phyloP scores from a whole-genome alignment of 2,888 invertebrate genomes.

The Criorhina ranunculi region DNA sequence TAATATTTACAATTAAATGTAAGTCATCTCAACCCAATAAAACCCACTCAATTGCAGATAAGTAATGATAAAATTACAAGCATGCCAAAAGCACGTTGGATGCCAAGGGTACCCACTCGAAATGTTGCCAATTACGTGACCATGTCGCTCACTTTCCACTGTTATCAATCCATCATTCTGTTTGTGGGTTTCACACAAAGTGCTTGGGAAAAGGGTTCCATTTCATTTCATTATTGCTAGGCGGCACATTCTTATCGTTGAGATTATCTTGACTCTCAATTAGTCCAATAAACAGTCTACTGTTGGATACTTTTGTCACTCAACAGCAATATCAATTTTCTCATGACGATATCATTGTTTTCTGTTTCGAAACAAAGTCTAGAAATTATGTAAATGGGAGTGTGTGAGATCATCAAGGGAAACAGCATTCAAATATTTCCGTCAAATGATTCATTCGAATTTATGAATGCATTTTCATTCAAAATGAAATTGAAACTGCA shows the following conservation, averaged over 20 bases:
- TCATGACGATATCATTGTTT: neutral
- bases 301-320: neutral
- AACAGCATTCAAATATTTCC: constrained; percentile 15
- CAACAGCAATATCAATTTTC: constrained; percentile 24
- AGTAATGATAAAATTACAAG: neutral
- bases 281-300: constrained; percentile 21
- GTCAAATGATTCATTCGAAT: constrained; percentile 30
- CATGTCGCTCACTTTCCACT: constrained; percentile 1
- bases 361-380: neutral
- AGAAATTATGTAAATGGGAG: constrained; percentile 21
- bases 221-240: neutral
- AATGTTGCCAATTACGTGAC: constrained; percentile 6
- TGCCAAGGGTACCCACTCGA: constrained; percentile 2
- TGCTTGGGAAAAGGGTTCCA: neutral
- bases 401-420: neutral
- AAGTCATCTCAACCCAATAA: neutral
- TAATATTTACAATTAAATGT: neutral
- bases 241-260: neutral
- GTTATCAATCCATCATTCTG: neutral
- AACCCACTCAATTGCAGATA: constrained; percentile 1
- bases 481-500: constrained; percentile 51
- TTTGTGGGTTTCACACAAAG: neutral
- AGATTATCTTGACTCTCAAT: neutral
- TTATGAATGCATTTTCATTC: constrained; percentile 16
- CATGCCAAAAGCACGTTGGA: neutral